Evolutionary conservation across 2,797 vertebrate genomes (phyloP).

Genomic region (Chaunax sp.): DNA sequence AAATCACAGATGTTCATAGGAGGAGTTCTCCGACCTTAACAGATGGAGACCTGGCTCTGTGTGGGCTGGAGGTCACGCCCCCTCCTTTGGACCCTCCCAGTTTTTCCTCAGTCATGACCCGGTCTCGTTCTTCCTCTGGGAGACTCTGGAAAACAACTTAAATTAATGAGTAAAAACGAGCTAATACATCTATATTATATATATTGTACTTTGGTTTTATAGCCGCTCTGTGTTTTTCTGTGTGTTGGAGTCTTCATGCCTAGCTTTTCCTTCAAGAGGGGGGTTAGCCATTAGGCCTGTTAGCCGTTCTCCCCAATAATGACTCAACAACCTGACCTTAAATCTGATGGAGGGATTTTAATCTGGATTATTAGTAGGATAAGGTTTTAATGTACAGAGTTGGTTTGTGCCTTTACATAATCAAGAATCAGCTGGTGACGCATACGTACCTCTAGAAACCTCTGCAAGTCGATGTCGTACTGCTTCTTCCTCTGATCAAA

Average conservation of each 20-base stretch:
- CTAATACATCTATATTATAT: too few species aligned
- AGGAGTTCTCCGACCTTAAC: conserved; percentile 64
- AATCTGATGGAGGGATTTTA: neutral
- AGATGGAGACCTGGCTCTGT: conserved; percentile 77
- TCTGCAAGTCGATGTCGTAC: conserved; percentile 84
- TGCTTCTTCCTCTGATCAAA: conserved; percentile 85
- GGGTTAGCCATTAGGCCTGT: too few species aligned
- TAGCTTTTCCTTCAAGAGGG: too few species aligned
- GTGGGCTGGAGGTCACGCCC: conserved; percentile 67
- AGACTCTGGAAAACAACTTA: conserved; percentile 73
- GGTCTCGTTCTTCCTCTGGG: conserved; percentile 83
- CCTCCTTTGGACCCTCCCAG: conserved; percentile 71
- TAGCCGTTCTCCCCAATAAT: too few species aligned
- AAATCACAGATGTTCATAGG: neutral
- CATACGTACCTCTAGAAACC: conserved; percentile 82
- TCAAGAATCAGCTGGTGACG: neutral
- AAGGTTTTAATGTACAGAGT: neutral
- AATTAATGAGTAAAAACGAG: neutral
- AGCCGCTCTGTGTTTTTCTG: too few species aligned
- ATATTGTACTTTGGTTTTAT: too few species aligned
- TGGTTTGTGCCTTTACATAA: neutral
- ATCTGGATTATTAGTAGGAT: neutral
- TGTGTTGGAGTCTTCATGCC: too few species aligned
- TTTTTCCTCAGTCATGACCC: conserved; percentile 84
- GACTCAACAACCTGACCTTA: neutral